Evolutionary conservation across 2,888 invertebrate species (phyloP), one percentile per base, ranked within the genome.

Genomic region (Aspidapion aeneum): DNA sequence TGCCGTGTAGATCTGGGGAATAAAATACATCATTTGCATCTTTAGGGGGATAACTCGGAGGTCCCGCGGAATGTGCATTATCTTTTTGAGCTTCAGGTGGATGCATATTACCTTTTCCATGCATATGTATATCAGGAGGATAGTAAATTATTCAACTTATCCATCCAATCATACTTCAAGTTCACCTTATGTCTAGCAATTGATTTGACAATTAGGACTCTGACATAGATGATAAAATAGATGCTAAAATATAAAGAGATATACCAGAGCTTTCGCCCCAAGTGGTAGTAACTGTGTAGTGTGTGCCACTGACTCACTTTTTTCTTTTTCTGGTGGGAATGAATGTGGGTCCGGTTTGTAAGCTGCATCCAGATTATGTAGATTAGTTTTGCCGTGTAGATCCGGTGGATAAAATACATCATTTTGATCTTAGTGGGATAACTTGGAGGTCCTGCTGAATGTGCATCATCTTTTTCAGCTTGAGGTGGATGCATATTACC

Each of bases 221-320:
- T 87, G 0, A 90, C 87, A 72, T 90, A 90, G 63, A 89, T 79
- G n/a, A n/a, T n/a, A 69, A 87, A 87, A 70, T 87, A 90, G 16
- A 90, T 87, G 74, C 90, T n/a, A n/a, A n/a, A n/a, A n/a, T n/a
- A n/a, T n/a, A 90, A 77, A 0, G 90, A 90, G 66, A 90, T 81
- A 74, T 90, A 90, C 84, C 90, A 90, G 48, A 90, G 79, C 73
- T 90, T 90, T 70, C 88, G 86, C 1, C 90, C 90, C 65, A 90
- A 82, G 73, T 87, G 90, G 73, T 90, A 90, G 76, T 90, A 90
- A 74, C 89, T 89, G 81, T 87, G n/a, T n/a, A 89, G 62, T 79
- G 80, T 75, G 81, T 83, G 70, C 82, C 83, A 72, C 84, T 86
- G 7, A 85, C 85, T 75, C 86, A 81, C 69, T 85, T 83, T 72